A percentile compares a stretch with the other conserved stretches of the same genome.
These are phyloP conservation scores for Halichondria panicea DNA, from an alignment of 37 sponge, comb jelly and placozoan genomes.

Conservation along the genomic window DNA sequence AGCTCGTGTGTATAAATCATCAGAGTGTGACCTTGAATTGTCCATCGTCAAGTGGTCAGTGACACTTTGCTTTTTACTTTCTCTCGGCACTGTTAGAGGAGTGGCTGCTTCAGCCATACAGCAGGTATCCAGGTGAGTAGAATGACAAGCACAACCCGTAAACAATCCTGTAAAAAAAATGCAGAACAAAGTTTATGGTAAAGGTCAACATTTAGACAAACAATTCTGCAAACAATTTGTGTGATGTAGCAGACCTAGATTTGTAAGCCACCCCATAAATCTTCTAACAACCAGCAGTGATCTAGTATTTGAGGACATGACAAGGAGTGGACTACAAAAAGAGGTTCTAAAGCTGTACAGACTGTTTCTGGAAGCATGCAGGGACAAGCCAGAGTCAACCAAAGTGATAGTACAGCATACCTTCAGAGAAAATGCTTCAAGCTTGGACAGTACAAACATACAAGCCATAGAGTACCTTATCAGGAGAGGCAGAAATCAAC, in stretches of 20 bases:
- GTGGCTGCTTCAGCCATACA: neutral
- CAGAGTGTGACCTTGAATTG: neutral
- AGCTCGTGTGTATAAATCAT: too few relatives aligned
- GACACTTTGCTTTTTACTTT: neutral
- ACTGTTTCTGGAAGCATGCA: conserved; percentile 34
- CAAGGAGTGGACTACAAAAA: conserved; percentile 62
- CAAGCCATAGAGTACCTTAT: conserved; percentile 49
- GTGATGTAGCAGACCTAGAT: too few relatives aligned
- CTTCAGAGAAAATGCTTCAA: conserved; percentile 38
- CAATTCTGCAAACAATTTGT: too few relatives aligned
- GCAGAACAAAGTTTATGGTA: too few relatives aligned
- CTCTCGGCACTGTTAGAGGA: neutral
- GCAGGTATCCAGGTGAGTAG: neutral
- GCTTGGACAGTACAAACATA: conserved; percentile 21
- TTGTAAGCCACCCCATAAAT: too few relatives aligned
- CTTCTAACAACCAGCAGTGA: too few relatives aligned
- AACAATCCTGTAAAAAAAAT: too few relatives aligned
- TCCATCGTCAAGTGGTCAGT: neutral
- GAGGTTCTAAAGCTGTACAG: conserved; percentile 66
- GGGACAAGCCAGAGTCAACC: conserved; percentile 22
- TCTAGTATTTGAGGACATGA: too few relatives aligned
- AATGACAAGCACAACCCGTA: neutral
- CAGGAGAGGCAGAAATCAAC: conserved; percentile 52
- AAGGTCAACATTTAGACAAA: too few relatives aligned
- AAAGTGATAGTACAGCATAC: conserved; percentile 18